Conservation (phyloP, 2,888 invertebrate genomes). For the Agapetus fuscipes region DNA sequence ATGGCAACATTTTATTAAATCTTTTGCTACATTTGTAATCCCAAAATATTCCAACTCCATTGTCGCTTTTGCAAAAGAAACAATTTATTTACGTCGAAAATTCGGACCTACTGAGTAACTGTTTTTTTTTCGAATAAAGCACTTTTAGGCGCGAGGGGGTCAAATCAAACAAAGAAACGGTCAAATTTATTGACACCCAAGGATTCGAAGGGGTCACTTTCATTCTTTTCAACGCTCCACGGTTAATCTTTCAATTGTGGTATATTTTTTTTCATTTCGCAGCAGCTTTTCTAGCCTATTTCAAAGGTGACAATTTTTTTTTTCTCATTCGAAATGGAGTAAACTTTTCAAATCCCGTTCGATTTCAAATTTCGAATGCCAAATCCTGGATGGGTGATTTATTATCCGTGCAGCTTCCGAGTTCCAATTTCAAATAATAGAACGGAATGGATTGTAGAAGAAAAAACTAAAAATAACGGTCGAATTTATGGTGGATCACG, state of each 20-base stretch:
- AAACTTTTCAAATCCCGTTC: constrained; percentile 5
- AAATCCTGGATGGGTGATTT: constrained; percentile 11
- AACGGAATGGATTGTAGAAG: constrained; percentile 4
- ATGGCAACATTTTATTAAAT: no score
- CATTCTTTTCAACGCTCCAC: constrained; percentile 49
- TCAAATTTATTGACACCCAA: constrained; percentile 49
- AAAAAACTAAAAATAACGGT: constrained; percentile 10
- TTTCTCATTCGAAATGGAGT: not conserved
- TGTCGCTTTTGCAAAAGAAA: no score
- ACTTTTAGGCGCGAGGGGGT: constrained; percentile 29
- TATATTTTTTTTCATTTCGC: constrained; percentile 29
- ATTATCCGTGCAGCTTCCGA: constrained; percentile 12
- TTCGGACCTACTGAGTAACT: no score
- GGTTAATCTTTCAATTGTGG: constrained; percentile 50
- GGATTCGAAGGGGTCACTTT: constrained; percentile 47
- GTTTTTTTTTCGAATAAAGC: not conserved
- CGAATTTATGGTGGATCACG: no score
- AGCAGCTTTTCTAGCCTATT: not conserved
- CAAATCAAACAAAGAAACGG: constrained; percentile 36
- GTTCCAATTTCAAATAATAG: constrained; percentile 8
- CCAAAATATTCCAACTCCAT: no score
- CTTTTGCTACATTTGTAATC: no score
- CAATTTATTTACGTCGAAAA: no score
- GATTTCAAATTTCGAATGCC: constrained; percentile 13
- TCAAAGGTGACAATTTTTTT: not conserved